Percentiles rank a stretch among this genome's conserved stretches.
phyloP scores from a whole-genome alignment of 2,888 invertebrate genomes.

The Leptogaster cylindrica region DNA sequence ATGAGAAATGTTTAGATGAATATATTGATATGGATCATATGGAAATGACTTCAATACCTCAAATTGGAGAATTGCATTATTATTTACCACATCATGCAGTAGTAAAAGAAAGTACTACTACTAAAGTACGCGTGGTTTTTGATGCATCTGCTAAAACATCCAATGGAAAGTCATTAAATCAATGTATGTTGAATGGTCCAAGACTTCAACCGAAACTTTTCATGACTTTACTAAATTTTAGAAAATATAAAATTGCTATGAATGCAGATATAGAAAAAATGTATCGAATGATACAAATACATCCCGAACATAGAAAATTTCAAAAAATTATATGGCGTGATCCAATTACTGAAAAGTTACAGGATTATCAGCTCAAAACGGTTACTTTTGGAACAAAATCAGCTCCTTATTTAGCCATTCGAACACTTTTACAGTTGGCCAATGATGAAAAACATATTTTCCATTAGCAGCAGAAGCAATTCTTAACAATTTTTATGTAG shows the following conservation, averaged over 20 bases:
- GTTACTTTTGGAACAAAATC: neutral
- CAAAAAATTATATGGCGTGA: neutral
- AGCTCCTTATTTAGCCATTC: neutral
- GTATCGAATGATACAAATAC: too few relatives aligned
- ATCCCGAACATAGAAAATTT: neutral
- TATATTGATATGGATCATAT: neutral
- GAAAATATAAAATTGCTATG: neutral
- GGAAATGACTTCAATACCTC: neutral
- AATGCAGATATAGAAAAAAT: neutral
- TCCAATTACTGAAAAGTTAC: neutral
- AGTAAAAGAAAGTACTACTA: neutral
- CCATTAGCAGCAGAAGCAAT: neutral
- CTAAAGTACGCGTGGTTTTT: too few relatives aligned
- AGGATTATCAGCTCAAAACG: neutral
- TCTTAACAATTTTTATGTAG: neutral
- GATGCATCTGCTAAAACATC: too few relatives aligned
- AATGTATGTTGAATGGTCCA: neutral
- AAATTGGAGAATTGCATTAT: neutral
- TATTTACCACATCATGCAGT: neutral
- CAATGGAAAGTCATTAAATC: too few relatives aligned
- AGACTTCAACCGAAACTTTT: neutral
- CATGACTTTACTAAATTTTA: neutral
- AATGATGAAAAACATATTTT: neutral
- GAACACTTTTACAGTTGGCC: neutral
- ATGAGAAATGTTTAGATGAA: too few relatives aligned